phyloP scores from a whole-genome alignment of 2,797 vertebrate species.

The Epinephelus malabaricus region DNA sequence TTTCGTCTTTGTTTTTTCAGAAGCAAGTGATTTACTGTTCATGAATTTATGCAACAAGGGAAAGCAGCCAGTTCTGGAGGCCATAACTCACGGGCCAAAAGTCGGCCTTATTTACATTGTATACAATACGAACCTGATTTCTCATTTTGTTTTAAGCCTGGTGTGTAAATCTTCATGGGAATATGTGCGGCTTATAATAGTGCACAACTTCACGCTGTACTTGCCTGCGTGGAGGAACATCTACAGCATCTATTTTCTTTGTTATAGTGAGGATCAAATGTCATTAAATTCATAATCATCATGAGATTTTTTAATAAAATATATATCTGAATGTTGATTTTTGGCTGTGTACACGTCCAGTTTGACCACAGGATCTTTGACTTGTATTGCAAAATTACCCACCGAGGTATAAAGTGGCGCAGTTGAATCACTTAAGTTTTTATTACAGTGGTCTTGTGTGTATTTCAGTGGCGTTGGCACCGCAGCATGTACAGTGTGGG shows the following conservation, averaged over 20 bases:
- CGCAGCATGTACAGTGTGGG: constrained; percentile 34
- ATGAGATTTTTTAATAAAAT: constrained; percentile 7
- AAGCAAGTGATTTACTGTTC: constrained; percentile 84
- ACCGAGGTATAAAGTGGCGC: constrained; percentile 31
- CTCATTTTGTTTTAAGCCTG: constrained; percentile 74
- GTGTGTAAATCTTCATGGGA: constrained; percentile 70
- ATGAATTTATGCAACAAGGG: constrained; percentile 86
- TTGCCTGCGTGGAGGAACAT: constrained; percentile 28
- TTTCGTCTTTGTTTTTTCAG: constrained; percentile 66
- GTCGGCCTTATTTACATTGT: constrained; percentile 87
- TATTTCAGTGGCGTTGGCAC: constrained; percentile 49
- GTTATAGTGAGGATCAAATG: constrained; percentile 18
- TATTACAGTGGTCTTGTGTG: constrained; percentile 52
- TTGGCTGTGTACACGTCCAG: background rate
- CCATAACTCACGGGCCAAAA: constrained; percentile 87
- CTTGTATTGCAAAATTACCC: constrained; percentile 13
- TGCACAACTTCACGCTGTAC: constrained; percentile 37
- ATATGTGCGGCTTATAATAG: constrained; percentile 34
- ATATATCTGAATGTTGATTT: constrained; percentile 12
- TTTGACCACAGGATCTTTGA: constrained; percentile 9
- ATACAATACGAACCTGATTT: constrained; percentile 75
- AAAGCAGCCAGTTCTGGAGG: constrained; percentile 77
- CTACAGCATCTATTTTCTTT: constrained; percentile 26
- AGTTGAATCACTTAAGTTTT: constrained; percentile 51
- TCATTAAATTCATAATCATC: constrained; percentile 3